Base-by-base conservation (phyloP, 2,888 invertebrate genomes). In the Villa cingulata region DNA sequence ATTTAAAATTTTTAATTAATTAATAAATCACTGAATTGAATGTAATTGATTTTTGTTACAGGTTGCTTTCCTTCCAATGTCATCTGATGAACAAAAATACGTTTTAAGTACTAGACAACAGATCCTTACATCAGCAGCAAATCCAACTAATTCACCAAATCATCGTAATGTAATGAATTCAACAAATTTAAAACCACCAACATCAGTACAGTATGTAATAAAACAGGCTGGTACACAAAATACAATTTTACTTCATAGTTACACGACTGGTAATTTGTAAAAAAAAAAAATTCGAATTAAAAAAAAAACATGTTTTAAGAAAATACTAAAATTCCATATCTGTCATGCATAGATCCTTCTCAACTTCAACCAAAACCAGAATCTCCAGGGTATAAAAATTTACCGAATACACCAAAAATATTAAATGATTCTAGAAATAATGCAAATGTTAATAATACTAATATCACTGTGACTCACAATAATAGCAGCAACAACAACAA, bases 381-480 rank as follows among this genome's bases (percentile, higher is more conserved):
- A 43, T 69, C 62, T 6, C 68, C 70, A 9, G 59, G 60, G 1
- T 63, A 61, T 48, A 63, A 64, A 47, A 63, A 66, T 42, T 57
- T 68, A 55, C 68, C 70, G 14, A 63, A 66, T 29, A 69, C 70
- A 17, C 70, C 70, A 12, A 68, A 68, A 51, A 69, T 69, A 9
- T 47, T 39, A 43, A 43, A 47, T n/a, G 51, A 51, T 27, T 29
- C 34, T 3, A 46, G 38, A 16, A 36, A 7, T 14, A 49, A 46
- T 32, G 10, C 34, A 10, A 20, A 18, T 14, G 16, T 12, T n/a
- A 52, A 12, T 37, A n/a, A n/a, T n/a, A n/a, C n/a, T n/a, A n/a
- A n/a, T n/a, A n/a, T n/a, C n/a, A n/a, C n/a, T n/a, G n/a, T n/a
- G n/a, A 23, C 6, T n/a, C 17, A 41, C 23, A 39, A 20, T 40